Conservation (phyloP, 1,140 invertebrate species). For the Drepana arcuata region DNA sequence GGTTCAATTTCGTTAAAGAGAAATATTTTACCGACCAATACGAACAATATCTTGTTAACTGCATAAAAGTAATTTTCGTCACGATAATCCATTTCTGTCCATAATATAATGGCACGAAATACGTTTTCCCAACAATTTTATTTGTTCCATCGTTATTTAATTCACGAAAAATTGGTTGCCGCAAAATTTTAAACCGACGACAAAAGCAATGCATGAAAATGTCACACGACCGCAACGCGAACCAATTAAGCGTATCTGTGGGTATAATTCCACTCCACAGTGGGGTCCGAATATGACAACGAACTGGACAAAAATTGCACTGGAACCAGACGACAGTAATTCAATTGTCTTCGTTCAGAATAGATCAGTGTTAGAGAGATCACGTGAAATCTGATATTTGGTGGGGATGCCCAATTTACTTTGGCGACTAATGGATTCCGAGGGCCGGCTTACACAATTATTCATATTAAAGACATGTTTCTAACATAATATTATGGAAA, state of each 20-base stretch:
- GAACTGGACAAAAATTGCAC: constrained; percentile 59
- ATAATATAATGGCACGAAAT: too few relatives aligned
- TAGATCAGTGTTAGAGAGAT: constrained; percentile 61
- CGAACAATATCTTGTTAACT: too few relatives aligned
- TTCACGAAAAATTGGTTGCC: constrained; percentile 31
- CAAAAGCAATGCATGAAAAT: constrained; percentile 61
- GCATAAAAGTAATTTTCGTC: too few relatives aligned
- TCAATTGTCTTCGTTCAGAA: constrained; percentile 60
- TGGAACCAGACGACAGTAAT: constrained; percentile 61
- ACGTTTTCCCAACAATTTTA: too few relatives aligned
- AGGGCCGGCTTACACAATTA: constrained; percentile 28
- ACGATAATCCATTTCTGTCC: too few relatives aligned
- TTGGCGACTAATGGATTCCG: constrained; percentile 46
- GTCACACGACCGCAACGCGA: constrained; percentile 59
- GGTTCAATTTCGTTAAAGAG: too few relatives aligned
- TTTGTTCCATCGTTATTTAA: constrained; percentile 46
- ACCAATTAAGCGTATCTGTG: constrained; percentile 64
- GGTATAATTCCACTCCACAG: constrained; percentile 61
- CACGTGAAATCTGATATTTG: constrained; percentile 66
- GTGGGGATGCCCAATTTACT: constrained; percentile 55
- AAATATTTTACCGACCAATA: too few relatives aligned
- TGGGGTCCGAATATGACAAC: constrained; percentile 24
- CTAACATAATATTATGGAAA: too few relatives aligned
- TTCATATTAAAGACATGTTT: too few relatives aligned
- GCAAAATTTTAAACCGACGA: constrained; percentile 53